Conservation (phyloP, 2,113 vertebrate genomes). For the Caranx ignobilis region DNA sequence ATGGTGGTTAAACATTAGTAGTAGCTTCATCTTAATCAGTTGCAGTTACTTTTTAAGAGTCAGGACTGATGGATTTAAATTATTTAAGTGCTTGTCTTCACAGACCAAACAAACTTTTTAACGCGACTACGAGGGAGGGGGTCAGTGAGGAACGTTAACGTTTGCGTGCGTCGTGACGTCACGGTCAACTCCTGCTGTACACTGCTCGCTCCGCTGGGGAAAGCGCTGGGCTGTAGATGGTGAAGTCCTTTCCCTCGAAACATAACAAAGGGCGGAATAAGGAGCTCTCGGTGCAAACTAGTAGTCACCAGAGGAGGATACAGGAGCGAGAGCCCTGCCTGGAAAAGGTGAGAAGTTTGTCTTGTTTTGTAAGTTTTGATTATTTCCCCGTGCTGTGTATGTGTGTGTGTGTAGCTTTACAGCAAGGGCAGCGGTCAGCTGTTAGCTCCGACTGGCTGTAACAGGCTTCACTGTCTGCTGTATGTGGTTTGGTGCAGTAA, state of each 20-base stretch:
- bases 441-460: conserved; percentile 8
- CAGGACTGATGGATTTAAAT: background rate
- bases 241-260: conserved; percentile 14
- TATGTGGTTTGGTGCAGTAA: background rate
- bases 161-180: conserved; percentile 37
- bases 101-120: background rate
- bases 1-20: too few relatives aligned
- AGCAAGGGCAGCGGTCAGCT: conserved; percentile 9
- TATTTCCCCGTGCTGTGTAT: background rate
- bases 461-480: background rate
- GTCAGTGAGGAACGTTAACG: background rate
- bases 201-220: background rate
- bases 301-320: background rate
- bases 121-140: too few relatives aligned
- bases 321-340: background rate
- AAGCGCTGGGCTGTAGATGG: conserved; percentile 30
- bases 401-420: too few relatives aligned
- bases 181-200: background rate
- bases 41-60: too few relatives aligned
- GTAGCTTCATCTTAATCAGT: too few relatives aligned
- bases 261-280: conserved; percentile 58
- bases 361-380: too few relatives aligned
- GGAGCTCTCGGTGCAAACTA: conserved; percentile 6
- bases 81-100: background rate
- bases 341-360: conserved; percentile 41